phyloP scores from a whole-genome alignment of 1,140 invertebrate genomes.

The Orchestia grillus region DNA sequence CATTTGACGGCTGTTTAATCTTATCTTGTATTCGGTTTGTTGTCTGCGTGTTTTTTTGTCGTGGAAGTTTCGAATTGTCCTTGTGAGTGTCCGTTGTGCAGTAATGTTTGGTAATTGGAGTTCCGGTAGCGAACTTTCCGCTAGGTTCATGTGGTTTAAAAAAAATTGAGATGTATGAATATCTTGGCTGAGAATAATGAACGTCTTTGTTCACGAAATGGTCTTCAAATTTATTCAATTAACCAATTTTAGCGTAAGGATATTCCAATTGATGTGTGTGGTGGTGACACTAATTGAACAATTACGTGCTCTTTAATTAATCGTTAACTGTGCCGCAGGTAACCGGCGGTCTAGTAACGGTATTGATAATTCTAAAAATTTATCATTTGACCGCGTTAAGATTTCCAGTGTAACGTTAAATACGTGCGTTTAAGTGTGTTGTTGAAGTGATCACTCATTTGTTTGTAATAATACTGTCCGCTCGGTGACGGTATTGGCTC shows the following conservation, averaged over 20 bases:
- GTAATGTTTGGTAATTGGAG: background rate
- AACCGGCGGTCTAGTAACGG: background rate
- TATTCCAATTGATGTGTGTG: background rate
- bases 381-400: background rate
- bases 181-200: background rate
- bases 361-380: background rate
- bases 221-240: background rate
- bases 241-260: background rate
- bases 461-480: background rate
- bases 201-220: background rate
- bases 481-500: slow-evolving; percentile 1
- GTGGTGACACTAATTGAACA: background rate
- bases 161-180: background rate
- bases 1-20: background rate
- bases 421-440: background rate
- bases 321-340: background rate
- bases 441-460: background rate
- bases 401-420: background rate
- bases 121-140: background rate
- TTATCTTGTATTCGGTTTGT: background rate
- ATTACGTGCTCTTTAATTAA: background rate
- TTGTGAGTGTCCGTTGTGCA: background rate
- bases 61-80: background rate
- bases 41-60: background rate
- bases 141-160: background rate